Conservation (phyloP, 53 echinoderm and acorn worm species). For the Actinopyga echinites region DNA sequence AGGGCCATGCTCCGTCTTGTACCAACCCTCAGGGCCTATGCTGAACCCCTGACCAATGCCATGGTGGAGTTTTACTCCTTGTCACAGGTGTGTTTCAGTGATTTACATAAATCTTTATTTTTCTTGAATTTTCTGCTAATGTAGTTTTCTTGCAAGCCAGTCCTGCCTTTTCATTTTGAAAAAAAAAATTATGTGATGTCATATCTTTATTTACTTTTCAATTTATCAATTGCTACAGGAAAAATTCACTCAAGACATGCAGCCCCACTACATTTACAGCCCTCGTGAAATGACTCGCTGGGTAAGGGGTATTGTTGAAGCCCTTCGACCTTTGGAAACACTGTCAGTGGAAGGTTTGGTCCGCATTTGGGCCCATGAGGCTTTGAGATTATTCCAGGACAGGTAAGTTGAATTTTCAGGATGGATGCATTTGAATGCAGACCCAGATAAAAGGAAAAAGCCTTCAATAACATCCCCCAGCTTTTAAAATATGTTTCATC, state of each 20-base stretch:
- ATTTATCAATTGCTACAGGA: constrained; percentile 41
- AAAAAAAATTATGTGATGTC: too few relatives aligned
- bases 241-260: constrained; percentile 99
- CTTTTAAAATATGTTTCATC: too few relatives aligned
- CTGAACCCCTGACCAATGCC: constrained; percentile 95
- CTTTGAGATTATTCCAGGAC: constrained; percentile 98
- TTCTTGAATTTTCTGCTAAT: too few relatives aligned
- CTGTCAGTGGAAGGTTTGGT: constrained; percentile 96
- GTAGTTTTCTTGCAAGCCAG: too few relatives aligned
- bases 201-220: background rate
- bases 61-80: constrained; percentile 99
- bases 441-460: too few relatives aligned
- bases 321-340: constrained; percentile 93
- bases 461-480: too few relatives aligned
- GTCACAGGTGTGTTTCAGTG: constrained; percentile 68
- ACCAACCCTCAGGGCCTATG: constrained; percentile 85
- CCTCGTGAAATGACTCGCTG: constrained; percentile 99
- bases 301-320: constrained; percentile 98
- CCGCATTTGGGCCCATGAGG: constrained; percentile 99
- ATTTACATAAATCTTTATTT: too few relatives aligned
- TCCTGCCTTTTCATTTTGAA: too few relatives aligned
- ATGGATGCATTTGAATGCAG: background rate
- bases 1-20: constrained; percentile 87
- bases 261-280: constrained; percentile 99
- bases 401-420: constrained; percentile 52